Conservation (phyloP, 2,888 invertebrate genomes). For the Diabrotica balteata region DNA sequence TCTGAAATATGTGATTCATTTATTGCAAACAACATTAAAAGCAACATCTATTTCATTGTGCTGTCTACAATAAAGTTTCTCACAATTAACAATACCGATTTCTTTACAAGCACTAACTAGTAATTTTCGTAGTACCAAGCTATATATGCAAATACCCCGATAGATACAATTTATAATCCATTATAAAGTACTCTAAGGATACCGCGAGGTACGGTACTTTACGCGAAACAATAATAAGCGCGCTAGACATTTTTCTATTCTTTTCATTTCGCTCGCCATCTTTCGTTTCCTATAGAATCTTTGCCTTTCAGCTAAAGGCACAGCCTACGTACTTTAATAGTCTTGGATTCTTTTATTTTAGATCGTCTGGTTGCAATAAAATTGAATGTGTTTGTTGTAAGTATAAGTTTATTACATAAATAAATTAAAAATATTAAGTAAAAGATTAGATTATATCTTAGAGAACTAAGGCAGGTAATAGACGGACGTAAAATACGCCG, state of each 20-base stretch:
- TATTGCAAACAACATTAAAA: not conserved
- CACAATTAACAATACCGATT: constrained; percentile 44
- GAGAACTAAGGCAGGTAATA: no score
- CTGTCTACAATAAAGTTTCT: constrained; percentile 9
- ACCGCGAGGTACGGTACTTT: constrained; percentile 35
- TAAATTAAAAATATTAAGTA: no score
- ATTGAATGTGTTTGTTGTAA: no score
- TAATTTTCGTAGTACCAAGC: constrained; percentile 29
- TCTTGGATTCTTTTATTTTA: not conserved
- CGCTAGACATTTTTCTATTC: constrained; percentile 16
- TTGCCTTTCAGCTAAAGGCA: constrained; percentile 22
- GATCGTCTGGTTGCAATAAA: no score
- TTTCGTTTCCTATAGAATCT: constrained; percentile 37
- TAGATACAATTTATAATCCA: constrained; percentile 42
- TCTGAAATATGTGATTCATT: no score
- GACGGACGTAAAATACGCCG: no score
- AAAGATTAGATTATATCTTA: no score
- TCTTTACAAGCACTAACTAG: constrained; percentile 36
- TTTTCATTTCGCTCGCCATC: constrained; percentile 23
- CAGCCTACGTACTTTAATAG: constrained; percentile 10
- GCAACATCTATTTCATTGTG: not conserved
- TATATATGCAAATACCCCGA: constrained; percentile 39
- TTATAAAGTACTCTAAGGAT: constrained; percentile 39
- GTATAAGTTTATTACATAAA: no score
- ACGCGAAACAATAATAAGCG: constrained; percentile 35